Evolutionary conservation across 2,113 vertebrate species (phyloP).

Genomic region (Amazona vittata): DNA sequence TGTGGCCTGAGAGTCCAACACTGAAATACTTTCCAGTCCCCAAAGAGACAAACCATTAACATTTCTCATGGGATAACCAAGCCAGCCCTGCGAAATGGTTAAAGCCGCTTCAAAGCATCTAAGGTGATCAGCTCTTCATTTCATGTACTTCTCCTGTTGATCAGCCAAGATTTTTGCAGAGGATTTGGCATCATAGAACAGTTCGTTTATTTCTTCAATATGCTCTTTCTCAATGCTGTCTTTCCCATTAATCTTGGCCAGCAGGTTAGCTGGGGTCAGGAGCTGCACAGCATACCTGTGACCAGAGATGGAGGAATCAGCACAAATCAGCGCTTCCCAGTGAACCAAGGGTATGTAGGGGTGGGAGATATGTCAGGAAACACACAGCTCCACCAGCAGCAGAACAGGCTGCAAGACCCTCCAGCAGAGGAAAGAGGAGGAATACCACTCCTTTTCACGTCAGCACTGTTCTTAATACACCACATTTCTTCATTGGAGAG

Average conservation of each 20-base stretch:
- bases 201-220: slow-evolving; percentile 97
- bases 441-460: not conserved
- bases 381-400: not conserved
- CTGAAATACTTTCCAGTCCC: slow-evolving; percentile 52
- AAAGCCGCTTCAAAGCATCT: slow-evolving; percentile 33
- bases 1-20: slow-evolving; percentile 36
- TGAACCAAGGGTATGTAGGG: not conserved
- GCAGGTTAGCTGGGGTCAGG: slow-evolving; percentile 91
- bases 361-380: not conserved
- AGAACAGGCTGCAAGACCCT: not conserved
- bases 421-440: not conserved
- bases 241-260: slow-evolving; percentile 94
- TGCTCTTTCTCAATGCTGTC: slow-evolving; percentile 94
- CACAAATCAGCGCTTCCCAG: not conserved
- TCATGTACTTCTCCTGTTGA: slow-evolving; percentile 98
- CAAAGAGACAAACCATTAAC: slow-evolving; percentile 45
- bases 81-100: not conserved
- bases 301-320: not conserved
- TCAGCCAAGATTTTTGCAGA: slow-evolving; percentile 97
- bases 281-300: slow-evolving; percentile 92
- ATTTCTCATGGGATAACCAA: slow-evolving; percentile 17
- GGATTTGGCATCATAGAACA: slow-evolving; percentile 98
- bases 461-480: not conserved
- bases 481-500: not conserved
- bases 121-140: slow-evolving; percentile 72